Conservation (phyloP, 2,113 vertebrate genomes). For the Pteropus alecto region DNA sequence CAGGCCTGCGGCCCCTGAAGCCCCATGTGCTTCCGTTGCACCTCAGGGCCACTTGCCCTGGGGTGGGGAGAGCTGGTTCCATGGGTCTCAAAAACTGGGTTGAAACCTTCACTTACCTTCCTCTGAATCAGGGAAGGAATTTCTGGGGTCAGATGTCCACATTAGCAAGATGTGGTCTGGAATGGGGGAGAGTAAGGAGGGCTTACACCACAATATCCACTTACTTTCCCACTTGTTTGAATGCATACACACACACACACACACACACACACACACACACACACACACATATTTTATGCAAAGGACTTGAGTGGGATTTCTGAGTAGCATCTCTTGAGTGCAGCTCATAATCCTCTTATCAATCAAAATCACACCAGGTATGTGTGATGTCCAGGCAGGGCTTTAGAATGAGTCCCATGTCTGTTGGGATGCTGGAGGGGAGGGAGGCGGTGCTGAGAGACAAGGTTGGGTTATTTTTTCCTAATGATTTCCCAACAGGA, state of each 20-base stretch:
- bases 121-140: background rate
- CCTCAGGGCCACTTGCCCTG: background rate
- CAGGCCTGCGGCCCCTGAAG: background rate
- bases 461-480: too few species aligned
- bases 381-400: too few species aligned
- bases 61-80: background rate
- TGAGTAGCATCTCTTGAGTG: background rate
- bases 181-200: background rate
- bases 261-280: too few species aligned
- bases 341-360: background rate
- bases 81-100: background rate
- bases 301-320: background rate
- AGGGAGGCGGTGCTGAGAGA: background rate
- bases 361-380: background rate
- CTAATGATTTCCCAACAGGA: background rate
- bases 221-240: background rate
- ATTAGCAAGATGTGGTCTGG: background rate
- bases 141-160: background rate
- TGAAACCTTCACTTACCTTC: background rate
- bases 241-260: too few species aligned
- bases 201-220: background rate
- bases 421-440: background rate
- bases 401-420: background rate
- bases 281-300: background rate
- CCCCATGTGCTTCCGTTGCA: accelerated